Conservation (phyloP, 2,113 vertebrate species). For the Apeltes quadracus region DNA sequence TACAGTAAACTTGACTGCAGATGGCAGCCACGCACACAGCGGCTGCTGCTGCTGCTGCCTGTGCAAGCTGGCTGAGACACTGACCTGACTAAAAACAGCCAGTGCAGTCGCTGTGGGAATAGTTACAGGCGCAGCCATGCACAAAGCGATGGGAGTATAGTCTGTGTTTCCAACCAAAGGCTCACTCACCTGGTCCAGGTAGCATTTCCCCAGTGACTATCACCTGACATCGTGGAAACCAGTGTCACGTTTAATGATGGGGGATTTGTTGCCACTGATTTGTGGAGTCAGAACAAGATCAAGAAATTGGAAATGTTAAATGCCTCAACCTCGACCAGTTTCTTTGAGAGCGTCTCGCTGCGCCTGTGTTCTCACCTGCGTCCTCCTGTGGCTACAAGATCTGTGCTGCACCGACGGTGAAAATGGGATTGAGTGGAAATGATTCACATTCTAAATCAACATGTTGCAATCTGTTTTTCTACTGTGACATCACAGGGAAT, state of each 20-base stretch:
- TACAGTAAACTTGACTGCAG: conserved; percentile 30
- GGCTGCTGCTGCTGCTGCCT: conserved; percentile 17
- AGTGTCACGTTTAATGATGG: neutral
- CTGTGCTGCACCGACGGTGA: neutral
- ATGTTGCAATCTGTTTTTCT: neutral
- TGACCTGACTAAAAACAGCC: conserved; percentile 8
- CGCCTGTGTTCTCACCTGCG: conserved; percentile 23
- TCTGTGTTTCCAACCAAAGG: too few species aligned
- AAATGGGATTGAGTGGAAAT: neutral
- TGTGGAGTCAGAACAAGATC: neutral
- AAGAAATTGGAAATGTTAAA: neutral
- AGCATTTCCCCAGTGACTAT: neutral
- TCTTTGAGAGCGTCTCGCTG: neutral
- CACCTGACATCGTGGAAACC: conserved; percentile 4
- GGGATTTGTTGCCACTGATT: neutral
- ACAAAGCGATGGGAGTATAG: too few species aligned
- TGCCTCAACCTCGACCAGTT: neutral
- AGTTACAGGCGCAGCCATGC: neutral
- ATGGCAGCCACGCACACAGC: conserved; percentile 39
- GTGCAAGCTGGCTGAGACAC: conserved; percentile 1
- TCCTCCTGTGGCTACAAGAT: conserved; percentile 51
- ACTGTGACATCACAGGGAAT: neutral
- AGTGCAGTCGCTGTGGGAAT: neutral
- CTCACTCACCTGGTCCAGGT: neutral
- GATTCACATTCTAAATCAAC: neutral